Evolutionary conservation across 2,888 invertebrate species (phyloP), one percentile per base, ranked within the genome.

Genomic region (Trimorus sp.): DNA sequence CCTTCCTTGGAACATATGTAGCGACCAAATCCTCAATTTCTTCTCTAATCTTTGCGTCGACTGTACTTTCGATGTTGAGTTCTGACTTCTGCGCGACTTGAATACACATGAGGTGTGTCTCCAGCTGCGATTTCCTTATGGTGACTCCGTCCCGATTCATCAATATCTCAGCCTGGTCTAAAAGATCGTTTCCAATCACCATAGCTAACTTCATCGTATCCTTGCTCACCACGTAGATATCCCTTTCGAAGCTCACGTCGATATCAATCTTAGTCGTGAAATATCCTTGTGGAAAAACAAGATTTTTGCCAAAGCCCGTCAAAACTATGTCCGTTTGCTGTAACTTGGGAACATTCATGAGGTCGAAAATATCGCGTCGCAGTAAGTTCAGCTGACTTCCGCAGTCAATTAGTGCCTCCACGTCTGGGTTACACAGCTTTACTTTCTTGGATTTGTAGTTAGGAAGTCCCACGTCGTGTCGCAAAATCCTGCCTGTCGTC

Each of bases 111-210:
- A 69, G 6, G 0, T 26, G 12, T 7, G n/a, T 12, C n/a, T 71
- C 60, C n/a, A 7, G 40, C 7, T 12, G 7, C 6, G 14, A n/a
- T 48, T 59, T 78, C n/a, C n/a, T 63, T 4, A 71, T 58, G 8
- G 56, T 58, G 5, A 78, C 63, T 7, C 58, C 59, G 5, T 59
- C 14, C 37, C 48, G 71, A 14, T 38, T 66, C 53, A 77, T 15
- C 3, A 26, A 5, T 1, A 83, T 62, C 36, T 79, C 76, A 4
- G 45, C 71, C 16, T 71, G 71, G 37, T 83, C 74, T 0, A 79
- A 73, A 8, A 83, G 63, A 58, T 79, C 79, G 16, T 73, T 79
- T 7, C 79, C 76, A 48, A 79, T 53, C 1, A 83, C 26, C 54
- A 62, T 62, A 3, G 14, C 11, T 5, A 79, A 26, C 42, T 54